Evolutionary conservation across 2,113 vertebrate species (phyloP), one percentile per base, ranked within the genome.

Genomic region (Mohoua ochrocephala): DNA sequence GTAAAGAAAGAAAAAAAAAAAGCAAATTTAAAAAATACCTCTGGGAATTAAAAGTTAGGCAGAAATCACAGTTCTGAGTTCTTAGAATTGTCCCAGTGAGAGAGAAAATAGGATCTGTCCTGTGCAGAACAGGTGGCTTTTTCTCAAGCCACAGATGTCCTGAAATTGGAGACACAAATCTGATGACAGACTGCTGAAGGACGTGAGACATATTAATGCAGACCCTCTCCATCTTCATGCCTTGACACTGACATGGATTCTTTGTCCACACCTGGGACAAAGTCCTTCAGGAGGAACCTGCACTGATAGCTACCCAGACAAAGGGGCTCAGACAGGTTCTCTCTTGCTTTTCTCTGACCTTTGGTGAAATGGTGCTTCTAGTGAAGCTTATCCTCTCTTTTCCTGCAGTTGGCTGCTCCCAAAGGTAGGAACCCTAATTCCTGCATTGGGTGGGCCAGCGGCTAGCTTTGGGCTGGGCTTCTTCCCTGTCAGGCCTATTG

Each of bases 371-470:
- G 2, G 4, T 12, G 9, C 6, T 60, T 91, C 82, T 79, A 59
- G 33, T 33, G 15, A 67, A 47, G 11, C 6, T 68, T 45, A 35
- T 50, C 15, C 27, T 70, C 49, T 71, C 16, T 60, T 89, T 67
- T 42, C 33, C 35, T 28, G n/a, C 14, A 28, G 20, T 9, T 76
- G n/a, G 5, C 10, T 83, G 21, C 23, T 35, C 17, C 81, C 39
- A 47, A 30, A 84, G 11, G 9, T 12, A n/a, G 61, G 15, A 93
- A 26, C n/a, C 44, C 61, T 52, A 49, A 76, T 61, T 83, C 37
- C 8, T 0, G 0, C 9, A 11, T 4, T 31, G 50, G 31, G 2
- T 47, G 12, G 22, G 11, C 11, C 52, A 59, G 18, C 8, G 6
- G 23, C 15, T 44, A 23, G 2, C 23, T 92, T 76, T 63, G 42